Evolutionary conservation across 1,140 invertebrate genomes (phyloP), one percentile per base, ranked within the genome.

Genomic region (Plodia interpunctella): DNA sequence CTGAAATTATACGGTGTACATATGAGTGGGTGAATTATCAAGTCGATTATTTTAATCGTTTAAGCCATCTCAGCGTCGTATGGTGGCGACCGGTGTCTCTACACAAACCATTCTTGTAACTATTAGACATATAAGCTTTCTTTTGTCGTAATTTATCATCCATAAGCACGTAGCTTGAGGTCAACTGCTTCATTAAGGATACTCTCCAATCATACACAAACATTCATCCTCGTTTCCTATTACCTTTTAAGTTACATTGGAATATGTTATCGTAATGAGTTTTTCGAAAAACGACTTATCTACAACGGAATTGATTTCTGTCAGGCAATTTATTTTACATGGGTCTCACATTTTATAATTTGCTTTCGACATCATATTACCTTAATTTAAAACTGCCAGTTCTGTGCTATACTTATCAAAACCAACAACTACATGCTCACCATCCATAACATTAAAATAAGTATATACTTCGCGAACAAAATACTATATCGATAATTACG

Each of bases 1-100:
- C 78, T 78, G 78, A 86, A 86, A 88, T 86, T 86, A 85, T 80
- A 83, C 74, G 71, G 65, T 72, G 57, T 74, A 68, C 74, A 74
- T 66, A 78, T 60, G 62, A 72, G 49, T 62, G 72, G 68, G 72
- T 76, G 75, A 88, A 65, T 81, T 83, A 87, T 87, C 70, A 65
- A 63, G 55, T 71, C 76, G 69, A 87, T 87, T 88, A 88, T 70
- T 78, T 70, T 88, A 85, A 88, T 85, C 68, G 76, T 58, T 58
- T n/a, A n/a, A 70, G 59, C 50, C 73, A 68, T 74, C 59, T 66
- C 54, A 59, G 52, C 51, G 70, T 54, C 55, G 50, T 66, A 65
- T 64, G 69, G 62, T 67, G 69, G 61, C 72, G 38, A 44, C 38
- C 2, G 38, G 13, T 2, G 51, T 32, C 64, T 55, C 67, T 68